Percentiles rank a stretch among this genome's conserved stretches.
Evolutionary conservation across 2,888 invertebrate species (phyloP).

Genomic region (Tetragnatha montana): DNA sequence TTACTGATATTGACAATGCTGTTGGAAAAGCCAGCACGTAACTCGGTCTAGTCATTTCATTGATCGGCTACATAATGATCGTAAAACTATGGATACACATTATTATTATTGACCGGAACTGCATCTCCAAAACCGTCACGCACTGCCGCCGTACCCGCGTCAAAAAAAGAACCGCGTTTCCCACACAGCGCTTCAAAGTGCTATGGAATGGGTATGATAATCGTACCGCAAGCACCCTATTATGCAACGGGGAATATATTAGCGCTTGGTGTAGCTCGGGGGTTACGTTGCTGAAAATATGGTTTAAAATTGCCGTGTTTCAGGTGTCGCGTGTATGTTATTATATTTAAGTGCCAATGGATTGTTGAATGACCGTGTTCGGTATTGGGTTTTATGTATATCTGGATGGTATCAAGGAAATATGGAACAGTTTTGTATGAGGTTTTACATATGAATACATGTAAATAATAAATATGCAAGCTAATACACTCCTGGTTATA

Average conservation of each 20-base stretch:
- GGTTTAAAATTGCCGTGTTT: background rate
- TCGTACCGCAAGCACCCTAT: constrained; percentile 1
- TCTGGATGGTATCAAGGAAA: background rate
- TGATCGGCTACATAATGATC: constrained; percentile 50
- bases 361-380: background rate
- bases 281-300: background rate
- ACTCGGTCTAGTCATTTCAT: constrained; percentile 46
- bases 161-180: constrained; percentile 5
- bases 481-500: too few relatives aligned
- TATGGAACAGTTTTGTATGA: background rate
- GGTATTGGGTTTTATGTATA: background rate
- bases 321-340: background rate
- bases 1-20: constrained; percentile 39
- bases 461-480: too few relatives aligned
- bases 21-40: constrained; percentile 43
- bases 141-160: background rate
- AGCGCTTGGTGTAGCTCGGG: background rate
- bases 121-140: constrained; percentile 39
- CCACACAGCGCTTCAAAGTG: background rate
- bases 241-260: background rate
- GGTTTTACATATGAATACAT: background rate
- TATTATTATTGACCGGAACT: constrained; percentile 47
- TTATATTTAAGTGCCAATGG: background rate
- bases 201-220: background rate
- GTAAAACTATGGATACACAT: constrained; percentile 45